Base-by-base conservation (phyloP, 1,140 invertebrate genomes). In the Euwallacea similis region DNA sequence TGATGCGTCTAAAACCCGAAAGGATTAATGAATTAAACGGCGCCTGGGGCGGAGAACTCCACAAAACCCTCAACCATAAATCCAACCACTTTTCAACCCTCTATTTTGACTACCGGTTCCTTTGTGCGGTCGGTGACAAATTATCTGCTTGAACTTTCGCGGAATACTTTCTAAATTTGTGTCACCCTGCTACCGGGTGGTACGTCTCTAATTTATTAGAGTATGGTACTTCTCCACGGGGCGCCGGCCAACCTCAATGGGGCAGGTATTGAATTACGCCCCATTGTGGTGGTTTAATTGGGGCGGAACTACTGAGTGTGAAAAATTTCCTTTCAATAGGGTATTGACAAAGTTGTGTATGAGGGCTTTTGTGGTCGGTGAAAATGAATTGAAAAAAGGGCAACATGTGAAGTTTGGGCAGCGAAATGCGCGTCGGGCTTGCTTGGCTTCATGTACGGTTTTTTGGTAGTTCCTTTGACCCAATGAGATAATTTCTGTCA, bases 111-210 rank as follows among this genome's bases (percentile, higher is more conserved):
- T 64, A 64, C 62, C 46, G 62, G 15, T 50, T 64, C 62, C 53
- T 53, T 64, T 64, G 13, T 64, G 62, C 33, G 62, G 62, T 64
- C 62, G 41, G 44, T 64, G 62, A 64, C 62, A 64, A 64, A 64
- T 64, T 50, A 64, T 64, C 62, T 63, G 16, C 11, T 44, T 9
- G n/a, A 44, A 62, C 42, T 62, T 62, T 44, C 42, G 10, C 42
- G 15, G n/a, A 53, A 64, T n/a, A 63, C 60, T 53, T 64, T 64
- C 46, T 53, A 21, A 64, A 64, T 64, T 13, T 64, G 53, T 50
- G 47, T 64, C 46, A 64, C 47, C 33, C 7, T 33, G 62, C 62
- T 64, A 64, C 62, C 53, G 53, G 62, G 62, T 64, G 62, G 62
- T 64, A 64, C 44, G 21, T 53, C 53, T 64, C 33, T 64, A 64